Conservation (phyloP, 1,140 invertebrate genomes). For the Elysia chlorotica region DNA sequence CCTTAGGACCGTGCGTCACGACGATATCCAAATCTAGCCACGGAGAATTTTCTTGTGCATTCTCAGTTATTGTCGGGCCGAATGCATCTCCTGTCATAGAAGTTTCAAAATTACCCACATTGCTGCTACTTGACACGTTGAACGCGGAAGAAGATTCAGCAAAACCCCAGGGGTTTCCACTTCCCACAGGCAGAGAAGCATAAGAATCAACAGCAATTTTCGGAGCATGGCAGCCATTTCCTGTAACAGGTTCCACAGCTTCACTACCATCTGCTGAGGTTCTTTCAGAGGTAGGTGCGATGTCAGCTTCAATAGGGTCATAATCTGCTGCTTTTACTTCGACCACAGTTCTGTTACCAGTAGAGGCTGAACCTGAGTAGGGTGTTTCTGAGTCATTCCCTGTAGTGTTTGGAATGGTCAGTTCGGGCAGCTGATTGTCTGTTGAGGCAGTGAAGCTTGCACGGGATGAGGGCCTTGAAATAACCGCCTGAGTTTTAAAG, state of each 20-base stretch:
- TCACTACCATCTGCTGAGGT: slow-evolving; percentile 5
- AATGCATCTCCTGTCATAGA: neutral
- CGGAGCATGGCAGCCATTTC: neutral
- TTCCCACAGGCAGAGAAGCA: too few relatives aligned
- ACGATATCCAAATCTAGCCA: neutral
- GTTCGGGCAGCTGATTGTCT: neutral
- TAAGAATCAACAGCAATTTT: too few relatives aligned
- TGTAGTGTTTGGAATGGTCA: neutral
- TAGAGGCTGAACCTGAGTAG: neutral
- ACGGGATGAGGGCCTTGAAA: neutral
- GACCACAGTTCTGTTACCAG: neutral
- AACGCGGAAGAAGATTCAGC: neutral
- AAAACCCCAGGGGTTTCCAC: neutral
- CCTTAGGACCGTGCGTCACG: neutral
- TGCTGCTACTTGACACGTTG: neutral
- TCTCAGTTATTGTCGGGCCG: neutral
- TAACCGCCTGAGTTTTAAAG: neutral
- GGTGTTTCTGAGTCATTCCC: neutral
- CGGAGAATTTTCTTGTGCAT: neutral
- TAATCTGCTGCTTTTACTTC: neutral
- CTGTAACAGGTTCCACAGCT: neutral
- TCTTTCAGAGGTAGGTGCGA: neutral
- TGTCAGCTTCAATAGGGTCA: neutral
- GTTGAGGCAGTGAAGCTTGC: neutral
- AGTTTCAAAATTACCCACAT: neutral